Evolutionary conservation across 1,140 invertebrate species (phyloP).

Genomic region (Bombyx mandarina): DNA sequence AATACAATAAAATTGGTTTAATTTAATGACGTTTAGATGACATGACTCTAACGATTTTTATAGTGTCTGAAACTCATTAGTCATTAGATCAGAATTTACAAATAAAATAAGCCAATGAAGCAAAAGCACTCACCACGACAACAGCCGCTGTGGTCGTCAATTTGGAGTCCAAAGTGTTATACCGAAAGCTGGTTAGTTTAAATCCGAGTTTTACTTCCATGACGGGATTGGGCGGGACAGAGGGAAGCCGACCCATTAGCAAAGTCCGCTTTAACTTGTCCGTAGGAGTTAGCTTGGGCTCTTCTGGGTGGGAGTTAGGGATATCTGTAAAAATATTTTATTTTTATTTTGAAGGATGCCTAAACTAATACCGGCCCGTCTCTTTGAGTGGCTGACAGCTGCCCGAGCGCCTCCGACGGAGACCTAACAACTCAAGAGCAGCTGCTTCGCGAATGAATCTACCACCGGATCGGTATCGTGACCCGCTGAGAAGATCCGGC

Average conservation of each 20-base stretch:
- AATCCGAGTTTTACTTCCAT: slow-evolving; percentile 33
- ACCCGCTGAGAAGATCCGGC: no score
- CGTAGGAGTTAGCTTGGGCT: slow-evolving; percentile 32
- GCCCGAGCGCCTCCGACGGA: no score
- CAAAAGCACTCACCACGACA: slow-evolving; percentile 27
- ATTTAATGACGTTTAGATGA: no score
- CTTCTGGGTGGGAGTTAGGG: slow-evolving; percentile 34
- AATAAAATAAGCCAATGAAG: not conserved
- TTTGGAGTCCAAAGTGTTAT: slow-evolving; percentile 39
- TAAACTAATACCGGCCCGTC: no score
- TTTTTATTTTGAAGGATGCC: no score
- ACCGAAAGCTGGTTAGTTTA: slow-evolving; percentile 35
- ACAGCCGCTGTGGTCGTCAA: slow-evolving; percentile 37
- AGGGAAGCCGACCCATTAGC: slow-evolving; percentile 27
- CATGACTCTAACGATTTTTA: not conserved
- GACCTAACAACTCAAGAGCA: no score
- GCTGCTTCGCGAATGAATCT: no score
- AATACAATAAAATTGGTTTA: no score
- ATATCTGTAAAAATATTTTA: slow-evolving; percentile 15
- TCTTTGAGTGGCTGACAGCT: no score
- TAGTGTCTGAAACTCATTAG: not conserved
- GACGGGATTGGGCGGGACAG: slow-evolving; percentile 26
- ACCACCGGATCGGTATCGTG: no score
- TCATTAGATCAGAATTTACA: not conserved
- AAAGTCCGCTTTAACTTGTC: slow-evolving; percentile 33